phyloP scores from a whole-genome alignment of 2,797 vertebrate species.

The Scomberomorus guttatus region DNA sequence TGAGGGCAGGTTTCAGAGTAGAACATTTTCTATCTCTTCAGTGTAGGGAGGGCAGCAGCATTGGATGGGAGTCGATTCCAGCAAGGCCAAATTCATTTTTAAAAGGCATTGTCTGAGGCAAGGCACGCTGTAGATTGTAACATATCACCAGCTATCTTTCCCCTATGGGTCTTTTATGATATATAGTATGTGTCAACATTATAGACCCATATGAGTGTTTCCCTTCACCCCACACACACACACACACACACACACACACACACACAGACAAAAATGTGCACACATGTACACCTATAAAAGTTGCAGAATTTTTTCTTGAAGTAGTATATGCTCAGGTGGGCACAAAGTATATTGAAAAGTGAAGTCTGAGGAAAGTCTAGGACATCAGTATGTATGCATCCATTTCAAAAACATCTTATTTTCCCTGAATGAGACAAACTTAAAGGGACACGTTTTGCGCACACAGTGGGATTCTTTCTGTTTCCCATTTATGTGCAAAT shows the following conservation, averaged over 20 bases:
- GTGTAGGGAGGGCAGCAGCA: neutral
- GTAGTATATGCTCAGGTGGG: conserved; percentile 11
- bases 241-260: neutral
- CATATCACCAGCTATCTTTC: conserved; percentile 56
- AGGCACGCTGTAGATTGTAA: conserved; percentile 56
- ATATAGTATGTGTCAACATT: conserved; percentile 33
- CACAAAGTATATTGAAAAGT: conserved; percentile 16
- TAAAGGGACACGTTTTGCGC: conserved; percentile 17
- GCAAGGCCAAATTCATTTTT: conserved; percentile 74
- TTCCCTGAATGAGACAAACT: conserved; percentile 26
- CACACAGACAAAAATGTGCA: neutral
- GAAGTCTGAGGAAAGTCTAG: conserved; percentile 13
- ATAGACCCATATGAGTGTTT: conserved; percentile 19
- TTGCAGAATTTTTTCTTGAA: conserved; percentile 17
- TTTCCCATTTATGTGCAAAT: conserved; percentile 74
- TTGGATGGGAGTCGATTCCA: conserved; percentile 47
- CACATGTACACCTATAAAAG: neutral
- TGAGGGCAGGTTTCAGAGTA: conserved; percentile 48
- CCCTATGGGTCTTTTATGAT: conserved; percentile 48
- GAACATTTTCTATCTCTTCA: conserved; percentile 57
- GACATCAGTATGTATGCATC: conserved; percentile 27
- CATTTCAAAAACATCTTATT: conserved; percentile 25
- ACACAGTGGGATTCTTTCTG: conserved; percentile 21
- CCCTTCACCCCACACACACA: conserved; percentile 1
- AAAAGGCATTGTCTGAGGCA: conserved; percentile 47